Percentiles rank a stretch among this genome's conserved stretches.
Evolutionary conservation across 2,113 vertebrate genomes (phyloP).

Genomic region (Ammodytes marinus): DNA sequence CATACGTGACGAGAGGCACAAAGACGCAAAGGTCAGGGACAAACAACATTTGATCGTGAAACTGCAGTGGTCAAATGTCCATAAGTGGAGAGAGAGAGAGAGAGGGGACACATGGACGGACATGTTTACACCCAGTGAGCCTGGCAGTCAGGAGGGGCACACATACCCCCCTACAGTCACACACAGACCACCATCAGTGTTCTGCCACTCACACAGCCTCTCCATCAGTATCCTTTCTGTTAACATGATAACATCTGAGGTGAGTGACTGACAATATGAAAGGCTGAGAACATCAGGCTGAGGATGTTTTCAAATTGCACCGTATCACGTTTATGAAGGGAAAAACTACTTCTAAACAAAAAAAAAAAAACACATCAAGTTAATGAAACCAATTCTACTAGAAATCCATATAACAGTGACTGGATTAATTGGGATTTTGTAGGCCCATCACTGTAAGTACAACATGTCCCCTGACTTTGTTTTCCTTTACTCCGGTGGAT

Average conservation of each 20-base stretch:
- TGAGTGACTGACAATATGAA: not conserved
- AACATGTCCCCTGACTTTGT: not conserved
- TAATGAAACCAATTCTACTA: not conserved
- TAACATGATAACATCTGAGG: conserved; percentile 2
- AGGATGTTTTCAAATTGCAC: not conserved
- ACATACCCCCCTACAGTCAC: conserved; percentile 17
- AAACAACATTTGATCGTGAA: conserved; percentile 35
- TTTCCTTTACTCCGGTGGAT: no score
- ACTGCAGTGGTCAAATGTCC: conserved; percentile 47
- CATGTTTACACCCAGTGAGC: conserved; percentile 70
- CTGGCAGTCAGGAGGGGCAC: conserved; percentile 12
- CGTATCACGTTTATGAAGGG: not conserved
- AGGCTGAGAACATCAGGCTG: conserved; percentile 12
- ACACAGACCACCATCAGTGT: conserved; percentile 32
- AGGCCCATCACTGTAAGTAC: not conserved
- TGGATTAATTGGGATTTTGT: not conserved
- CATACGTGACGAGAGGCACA: conserved; percentile 10
- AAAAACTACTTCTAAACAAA: no score
- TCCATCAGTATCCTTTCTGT: conserved; percentile 6
- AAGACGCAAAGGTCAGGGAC: not conserved
- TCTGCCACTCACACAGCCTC: conserved; percentile 28
- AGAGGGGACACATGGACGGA: conserved; percentile 53
- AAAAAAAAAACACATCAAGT: not conserved
- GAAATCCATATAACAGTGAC: not conserved
- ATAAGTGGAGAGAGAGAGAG: conserved; percentile 14